phyloP scores from a whole-genome alignment of 2,888 invertebrate genomes.

The Blastobasis adustella region DNA sequence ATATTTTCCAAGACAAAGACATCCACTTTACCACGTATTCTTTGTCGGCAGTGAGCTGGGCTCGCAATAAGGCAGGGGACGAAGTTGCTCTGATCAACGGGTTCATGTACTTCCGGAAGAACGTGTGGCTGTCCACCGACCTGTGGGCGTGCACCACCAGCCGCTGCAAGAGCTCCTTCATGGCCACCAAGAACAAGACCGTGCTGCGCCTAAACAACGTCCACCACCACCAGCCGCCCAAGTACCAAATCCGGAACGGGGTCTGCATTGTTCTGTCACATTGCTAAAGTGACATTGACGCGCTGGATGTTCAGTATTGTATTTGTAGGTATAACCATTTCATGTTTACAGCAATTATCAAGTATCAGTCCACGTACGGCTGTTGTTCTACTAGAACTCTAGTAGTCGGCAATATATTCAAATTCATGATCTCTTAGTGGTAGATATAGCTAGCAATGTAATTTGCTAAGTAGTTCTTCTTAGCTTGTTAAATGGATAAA shows the following conservation, averaged over 20 bases:
- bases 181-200: slow-evolving; percentile 21
- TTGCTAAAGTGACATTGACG: too few relatives aligned
- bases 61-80: background rate
- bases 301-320: too few relatives aligned
- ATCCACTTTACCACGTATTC: background rate
- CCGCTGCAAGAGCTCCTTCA: slow-evolving; percentile 13
- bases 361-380: too few relatives aligned
- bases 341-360: too few relatives aligned
- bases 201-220: slow-evolving; percentile 8
- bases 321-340: too few relatives aligned
- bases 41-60: background rate
- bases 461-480: too few relatives aligned
- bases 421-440: too few relatives aligned
- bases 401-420: too few relatives aligned
- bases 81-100: background rate
- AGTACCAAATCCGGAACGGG: slow-evolving; percentile 16
- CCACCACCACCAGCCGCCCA: slow-evolving; percentile 16
- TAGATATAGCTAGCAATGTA: too few relatives aligned
- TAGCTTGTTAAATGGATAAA: too few relatives aligned
- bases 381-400: too few relatives aligned
- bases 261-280: background rate
- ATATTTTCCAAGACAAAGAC: too few relatives aligned
- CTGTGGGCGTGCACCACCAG: background rate
- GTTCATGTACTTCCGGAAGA: background rate
- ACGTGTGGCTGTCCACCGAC: background rate